Evolutionary conservation across 2,113 vertebrate species (phyloP), one percentile per base, ranked within the genome.

Genomic region (Centrocercus urophasianus): DNA sequence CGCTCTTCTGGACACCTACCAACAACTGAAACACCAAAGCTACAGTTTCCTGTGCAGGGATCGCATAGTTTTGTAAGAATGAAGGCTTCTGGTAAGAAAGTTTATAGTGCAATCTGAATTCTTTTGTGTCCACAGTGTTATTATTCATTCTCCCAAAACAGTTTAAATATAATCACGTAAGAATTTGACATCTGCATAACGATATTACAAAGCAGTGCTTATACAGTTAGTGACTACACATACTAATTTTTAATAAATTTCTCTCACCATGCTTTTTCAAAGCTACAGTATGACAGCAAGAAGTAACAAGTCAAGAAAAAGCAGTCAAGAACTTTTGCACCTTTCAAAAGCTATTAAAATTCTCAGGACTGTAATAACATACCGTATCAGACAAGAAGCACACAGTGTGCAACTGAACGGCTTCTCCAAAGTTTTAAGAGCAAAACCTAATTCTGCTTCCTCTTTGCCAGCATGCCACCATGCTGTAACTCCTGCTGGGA

Each of bases 51-150:
- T 54, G 47, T 57, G 90, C 64, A 86, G 80, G 70, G 76, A 84
- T 69, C 32, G 2, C 88, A 80, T 24, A 87, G 70, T 71, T 69
- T 27, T 17, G 11, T 83, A 94, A 90, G 94, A 95, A 95, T n/a
- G 85, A 95, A 95, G 94, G 93, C 91, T 96, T 95, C 80, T 75
- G 89, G 91, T 91, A 94, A 86, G 56, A 47, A 91, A 86, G 79
- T 95, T 93, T 54, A 64, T 90, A 93, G 93, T 93, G 95, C 95
- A 93, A 95, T 90, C 65, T 83, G 82, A 95, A 91, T 91, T 81
- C 24, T 64, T 90, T 93, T 96, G 93, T 95, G 88, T 94, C 95
- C 90, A 91, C 84, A 96, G 91, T 93, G 83, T 93, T 87, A 86
- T 86, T 91, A 93, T 89, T 90, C 83, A 48, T 81, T 94, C 76